These are phyloP conservation scores for Lamellibrachia satsuma DNA, from an alignment of 2,888 invertebrate genomes.

Conservation along the genomic window DNA sequence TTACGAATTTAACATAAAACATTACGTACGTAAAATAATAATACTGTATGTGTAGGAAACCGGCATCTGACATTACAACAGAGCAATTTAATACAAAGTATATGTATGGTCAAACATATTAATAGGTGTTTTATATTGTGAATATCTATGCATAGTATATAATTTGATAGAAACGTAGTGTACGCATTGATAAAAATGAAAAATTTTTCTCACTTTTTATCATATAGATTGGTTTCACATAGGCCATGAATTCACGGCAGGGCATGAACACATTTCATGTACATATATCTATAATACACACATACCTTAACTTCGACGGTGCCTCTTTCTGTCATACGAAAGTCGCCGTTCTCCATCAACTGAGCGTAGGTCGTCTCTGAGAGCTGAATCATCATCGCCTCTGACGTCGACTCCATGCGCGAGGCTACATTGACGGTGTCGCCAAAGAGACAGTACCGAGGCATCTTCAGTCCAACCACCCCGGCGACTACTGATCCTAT, in stretches of 20 bases:
- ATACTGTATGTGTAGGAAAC: not conserved
- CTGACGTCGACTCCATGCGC: slow-evolving; percentile 40
- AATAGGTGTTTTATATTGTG: no score
- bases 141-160: no score
- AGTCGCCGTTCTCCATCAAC: slow-evolving; percentile 32
- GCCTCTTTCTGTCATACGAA: slow-evolving; percentile 27
- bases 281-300: not conserved
- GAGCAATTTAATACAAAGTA: no score
- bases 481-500: not conserved
- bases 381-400: slow-evolving; percentile 38
- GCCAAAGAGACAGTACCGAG: slow-evolving; percentile 41
- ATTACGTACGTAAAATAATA: no score
- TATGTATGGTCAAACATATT: no score
- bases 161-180: no score
- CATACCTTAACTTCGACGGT: slow-evolving; percentile 37
- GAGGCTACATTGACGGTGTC: slow-evolving; percentile 41
- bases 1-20: no score
- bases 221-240: not conserved
- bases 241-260: not conserved
- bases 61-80: not conserved
- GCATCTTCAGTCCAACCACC: not conserved
- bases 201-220: no score
- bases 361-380: slow-evolving; percentile 32
- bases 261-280: not conserved
- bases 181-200: no score